Conservation (phyloP, 1,140 invertebrate genomes). For the Sitophilus oryzae region DNA sequence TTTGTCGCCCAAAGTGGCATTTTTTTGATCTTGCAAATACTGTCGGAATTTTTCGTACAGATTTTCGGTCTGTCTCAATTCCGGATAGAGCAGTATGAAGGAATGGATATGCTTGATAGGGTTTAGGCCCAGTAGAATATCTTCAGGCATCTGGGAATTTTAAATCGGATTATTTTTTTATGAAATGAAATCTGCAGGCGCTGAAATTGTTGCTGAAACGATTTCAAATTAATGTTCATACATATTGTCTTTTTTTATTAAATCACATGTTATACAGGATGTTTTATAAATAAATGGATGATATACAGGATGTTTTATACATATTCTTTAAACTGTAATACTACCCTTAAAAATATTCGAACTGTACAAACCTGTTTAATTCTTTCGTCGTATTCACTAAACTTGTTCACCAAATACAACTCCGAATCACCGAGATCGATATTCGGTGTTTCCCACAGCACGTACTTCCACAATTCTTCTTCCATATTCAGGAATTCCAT, state of each 20-base stretch:
- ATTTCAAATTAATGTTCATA: too few relatives aligned
- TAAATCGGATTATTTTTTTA: too few relatives aligned
- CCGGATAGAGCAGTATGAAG: slow-evolving; percentile 14
- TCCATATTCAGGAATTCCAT: slow-evolving; percentile 51
- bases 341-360: too few relatives aligned
- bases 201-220: too few relatives aligned
- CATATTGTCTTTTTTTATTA: too few relatives aligned
- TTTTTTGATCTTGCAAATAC: slow-evolving; percentile 1
- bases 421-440: neutral
- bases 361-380: slow-evolving; percentile 14
- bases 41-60: slow-evolving; percentile 16
- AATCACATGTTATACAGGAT: too few relatives aligned
- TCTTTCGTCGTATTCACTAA: slow-evolving; percentile 10
- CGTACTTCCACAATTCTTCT: slow-evolving; percentile 46
- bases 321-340: too few relatives aligned
- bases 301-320: too few relatives aligned
- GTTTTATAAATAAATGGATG: too few relatives aligned
- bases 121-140: slow-evolving; percentile 11
- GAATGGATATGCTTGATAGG: slow-evolving; percentile 14
- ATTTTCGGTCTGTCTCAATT: slow-evolving; percentile 9
- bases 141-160: slow-evolving; percentile 14
- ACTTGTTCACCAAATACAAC: slow-evolving; percentile 8
- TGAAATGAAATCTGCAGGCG: too few relatives aligned
- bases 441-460: slow-evolving; percentile 27
- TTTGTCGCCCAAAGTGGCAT: neutral